These are phyloP conservation scores for Heliconius melpomene DNA, from an alignment of 1,140 invertebrate genomes.

Conservation along the genomic window DNA sequence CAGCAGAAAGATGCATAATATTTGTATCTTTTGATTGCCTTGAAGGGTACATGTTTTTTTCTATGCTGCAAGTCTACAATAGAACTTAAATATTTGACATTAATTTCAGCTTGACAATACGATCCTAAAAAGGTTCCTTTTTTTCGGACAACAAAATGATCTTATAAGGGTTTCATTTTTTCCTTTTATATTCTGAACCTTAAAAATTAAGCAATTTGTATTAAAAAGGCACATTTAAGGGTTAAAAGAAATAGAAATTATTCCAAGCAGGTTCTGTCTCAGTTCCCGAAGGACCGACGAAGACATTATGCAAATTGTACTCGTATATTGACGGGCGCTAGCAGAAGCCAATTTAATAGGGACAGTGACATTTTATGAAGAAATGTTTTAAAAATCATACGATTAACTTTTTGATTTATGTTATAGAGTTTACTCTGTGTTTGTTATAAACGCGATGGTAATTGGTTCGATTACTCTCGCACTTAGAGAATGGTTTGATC, in stretches of 20 bases:
- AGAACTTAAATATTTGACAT: too few species aligned
- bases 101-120: too few species aligned
- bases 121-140: too few species aligned
- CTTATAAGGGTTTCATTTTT: too few species aligned
- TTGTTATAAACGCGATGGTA: not conserved
- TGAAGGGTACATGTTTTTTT: too few species aligned
- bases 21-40: too few species aligned
- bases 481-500: too few species aligned
- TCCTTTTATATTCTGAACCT: too few species aligned
- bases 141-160: too few species aligned
- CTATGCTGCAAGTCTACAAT: too few species aligned
- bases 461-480: not conserved
- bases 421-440: not conserved
- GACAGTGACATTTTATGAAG: not conserved
- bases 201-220: not conserved
- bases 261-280: not conserved
- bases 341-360: not conserved
- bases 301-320: slow-evolving; percentile 7
- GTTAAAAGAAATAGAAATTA: slow-evolving; percentile 7
- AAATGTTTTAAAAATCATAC: not conserved
- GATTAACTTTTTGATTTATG: not conserved
- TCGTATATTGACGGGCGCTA: not conserved
- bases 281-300: not conserved
- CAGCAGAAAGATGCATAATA: too few species aligned
- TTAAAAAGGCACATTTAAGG: not conserved